Conservation (phyloP, 2,888 invertebrate genomes). For the Dinocampus coccinellae region DNA sequence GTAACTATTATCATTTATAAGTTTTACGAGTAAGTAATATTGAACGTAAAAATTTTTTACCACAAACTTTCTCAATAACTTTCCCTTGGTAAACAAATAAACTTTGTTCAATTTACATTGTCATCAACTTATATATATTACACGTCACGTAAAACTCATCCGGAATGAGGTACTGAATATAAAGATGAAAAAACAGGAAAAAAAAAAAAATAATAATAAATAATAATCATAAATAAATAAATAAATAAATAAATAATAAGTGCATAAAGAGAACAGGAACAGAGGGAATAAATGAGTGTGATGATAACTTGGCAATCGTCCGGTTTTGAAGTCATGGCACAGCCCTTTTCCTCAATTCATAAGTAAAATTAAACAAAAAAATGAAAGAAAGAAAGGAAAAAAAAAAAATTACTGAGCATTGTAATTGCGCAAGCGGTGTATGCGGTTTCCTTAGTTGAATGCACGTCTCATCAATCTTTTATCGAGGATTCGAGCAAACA, state of each 20-base stretch:
- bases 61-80: too few relatives aligned
- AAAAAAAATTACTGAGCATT: neutral
- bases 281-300: neutral
- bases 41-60: too few relatives aligned
- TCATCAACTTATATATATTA: neutral
- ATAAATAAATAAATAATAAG: neutral
- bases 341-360: conserved; percentile 6
- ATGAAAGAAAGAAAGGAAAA: too few relatives aligned
- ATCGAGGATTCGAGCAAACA: conserved; percentile 39
- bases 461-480: conserved; percentile 27
- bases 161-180: neutral
- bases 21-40: too few relatives aligned
- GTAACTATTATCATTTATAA: too few relatives aligned
- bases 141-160: neutral
- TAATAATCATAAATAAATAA: too few relatives aligned
- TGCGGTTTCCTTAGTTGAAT: conserved; percentile 53
- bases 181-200: neutral
- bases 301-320: neutral
- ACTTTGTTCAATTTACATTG: neutral
- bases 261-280: conserved; percentile 2
- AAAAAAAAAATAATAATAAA: too few relatives aligned
- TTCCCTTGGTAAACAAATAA: too few relatives aligned
- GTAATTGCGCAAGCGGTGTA: conserved; percentile 36
- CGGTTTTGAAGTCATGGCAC: neutral
- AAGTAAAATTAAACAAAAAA: too few relatives aligned